Evolutionary conservation across 2,888 invertebrate genomes (phyloP).

Genomic region (Hydraecia micacea): DNA sequence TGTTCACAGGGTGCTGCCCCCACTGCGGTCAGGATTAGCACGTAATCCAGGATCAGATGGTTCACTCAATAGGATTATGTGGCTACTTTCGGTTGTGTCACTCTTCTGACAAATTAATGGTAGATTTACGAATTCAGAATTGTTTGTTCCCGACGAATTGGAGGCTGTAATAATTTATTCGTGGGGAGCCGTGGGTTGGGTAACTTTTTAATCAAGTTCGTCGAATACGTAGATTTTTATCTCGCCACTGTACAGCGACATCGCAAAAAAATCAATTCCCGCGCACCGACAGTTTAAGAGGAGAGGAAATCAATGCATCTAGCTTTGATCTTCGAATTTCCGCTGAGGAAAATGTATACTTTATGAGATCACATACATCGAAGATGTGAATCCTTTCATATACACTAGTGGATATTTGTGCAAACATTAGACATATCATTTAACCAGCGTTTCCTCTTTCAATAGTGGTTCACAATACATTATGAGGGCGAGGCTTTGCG

Average conservation of each 20-base stretch:
- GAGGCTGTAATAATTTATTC: constrained; percentile 43
- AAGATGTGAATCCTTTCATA: not conserved
- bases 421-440: constrained; percentile 33
- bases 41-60: constrained; percentile 55
- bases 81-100: constrained; percentile 36
- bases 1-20: constrained; percentile 33
- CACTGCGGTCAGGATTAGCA: constrained; percentile 40
- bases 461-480: constrained; percentile 42
- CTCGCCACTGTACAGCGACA: constrained; percentile 14
- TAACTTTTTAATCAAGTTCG: constrained; percentile 59
- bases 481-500: constrained; percentile 39
- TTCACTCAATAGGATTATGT: constrained; percentile 52
- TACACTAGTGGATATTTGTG: constrained; percentile 14
- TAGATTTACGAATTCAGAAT: constrained; percentile 42
- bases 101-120: constrained; percentile 54
- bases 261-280: constrained; percentile 7
- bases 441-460: constrained; percentile 21
- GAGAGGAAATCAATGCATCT: constrained; percentile 37
- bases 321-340: constrained; percentile 37
- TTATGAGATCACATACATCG: constrained; percentile 23
- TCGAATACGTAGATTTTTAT: constrained; percentile 31
- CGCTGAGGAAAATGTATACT: constrained; percentile 13
- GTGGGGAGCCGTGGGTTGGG: constrained; percentile 26
- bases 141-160: constrained; percentile 50
- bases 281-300: not conserved